Evolutionary conservation across 1,140 invertebrate species (phyloP), one percentile per base, ranked within the genome.

Genomic region (Elysia chlorotica): DNA sequence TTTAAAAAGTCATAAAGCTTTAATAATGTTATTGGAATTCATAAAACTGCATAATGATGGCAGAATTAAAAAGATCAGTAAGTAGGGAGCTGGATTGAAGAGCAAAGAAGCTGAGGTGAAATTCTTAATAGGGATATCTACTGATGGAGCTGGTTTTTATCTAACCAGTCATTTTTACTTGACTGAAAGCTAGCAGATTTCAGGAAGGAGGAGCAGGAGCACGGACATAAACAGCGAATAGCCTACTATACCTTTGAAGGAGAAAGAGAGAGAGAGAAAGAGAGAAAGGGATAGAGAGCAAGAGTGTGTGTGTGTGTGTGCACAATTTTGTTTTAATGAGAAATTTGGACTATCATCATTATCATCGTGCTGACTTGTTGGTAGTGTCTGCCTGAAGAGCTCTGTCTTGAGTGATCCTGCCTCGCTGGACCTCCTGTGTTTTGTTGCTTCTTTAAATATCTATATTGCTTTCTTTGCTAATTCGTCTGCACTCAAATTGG

Each of bases 181-280:
- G n/a, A 77, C 25, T 59, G 56, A 36, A 65, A 66, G 38, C 62
- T 77, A 25, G 68, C 75, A 14, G 57, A 72, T 21, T 57, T 21
- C 14, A 36, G 74, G n/a, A 4, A 72, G 30, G 31, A 6, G 2
- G 72, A 76, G 61, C 59, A 76, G 19, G 71, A 74, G 5, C 68
- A 79, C 17, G 53, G 78, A 28, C 56, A 36, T n/a, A 57, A 57
- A 54, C 31, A 75, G 74, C 2, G 74, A 77, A 31, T 41, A 75
- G 33, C 74, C 73, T 35, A 70, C n/a, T n/a, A n/a, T n/a, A n/a
- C n/a, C n/a, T n/a, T n/a, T n/a, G 78, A 0, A 54, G 76, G 5
- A 72, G 57, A 41, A n/a, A 71, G 69, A 57, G 38, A 63, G 36
- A 59, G 57, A 14, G 35, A 19, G n/a, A 38, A 37, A 35, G 30